phyloP scores from a whole-genome alignment of 2,888 invertebrate genomes.

The Glaucopsyche alexis region DNA sequence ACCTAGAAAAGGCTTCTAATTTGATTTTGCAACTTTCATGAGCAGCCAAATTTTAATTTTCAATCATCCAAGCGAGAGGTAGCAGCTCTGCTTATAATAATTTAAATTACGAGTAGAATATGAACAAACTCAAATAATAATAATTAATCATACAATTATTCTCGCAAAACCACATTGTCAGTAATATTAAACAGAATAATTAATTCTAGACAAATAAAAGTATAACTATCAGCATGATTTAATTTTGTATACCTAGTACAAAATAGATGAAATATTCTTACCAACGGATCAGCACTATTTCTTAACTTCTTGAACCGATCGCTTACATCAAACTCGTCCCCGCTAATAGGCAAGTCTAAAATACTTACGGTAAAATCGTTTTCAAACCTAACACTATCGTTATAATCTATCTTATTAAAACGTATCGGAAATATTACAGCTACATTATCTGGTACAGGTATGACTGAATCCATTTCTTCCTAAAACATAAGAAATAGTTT shows the following conservation, averaged over 20 bases:
- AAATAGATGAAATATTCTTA: slow-evolving; percentile 48
- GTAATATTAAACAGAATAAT: too few species aligned
- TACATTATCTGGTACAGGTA: slow-evolving; percentile 51
- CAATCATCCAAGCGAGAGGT: too few species aligned
- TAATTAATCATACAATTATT: too few species aligned
- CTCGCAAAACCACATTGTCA: too few species aligned
- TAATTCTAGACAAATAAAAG: too few species aligned
- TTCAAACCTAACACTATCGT: slow-evolving; percentile 48
- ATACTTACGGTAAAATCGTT: slow-evolving; percentile 75
- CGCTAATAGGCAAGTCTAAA: slow-evolving; percentile 63
- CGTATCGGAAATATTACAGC: slow-evolving; percentile 57
- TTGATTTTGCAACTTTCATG: too few species aligned
- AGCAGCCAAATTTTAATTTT: too few species aligned
- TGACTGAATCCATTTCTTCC: slow-evolving; percentile 45
- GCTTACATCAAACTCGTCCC: slow-evolving; percentile 46
- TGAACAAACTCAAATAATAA: too few species aligned
- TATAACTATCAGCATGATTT: too few species aligned
- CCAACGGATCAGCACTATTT: slow-evolving; percentile 62
- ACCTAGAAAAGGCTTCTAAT: too few species aligned
- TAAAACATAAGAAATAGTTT: slow-evolving; percentile 36
- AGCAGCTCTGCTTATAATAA: too few species aligned
- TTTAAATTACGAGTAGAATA: too few species aligned
- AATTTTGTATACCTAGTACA: background rate
- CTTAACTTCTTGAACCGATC: slow-evolving; percentile 54
- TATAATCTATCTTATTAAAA: slow-evolving; percentile 43